Percentiles rank a stretch among this genome's conserved stretches.
phyloP scores from a whole-genome alignment of 2,797 vertebrate genomes.

The Smutsia gigantea region DNA sequence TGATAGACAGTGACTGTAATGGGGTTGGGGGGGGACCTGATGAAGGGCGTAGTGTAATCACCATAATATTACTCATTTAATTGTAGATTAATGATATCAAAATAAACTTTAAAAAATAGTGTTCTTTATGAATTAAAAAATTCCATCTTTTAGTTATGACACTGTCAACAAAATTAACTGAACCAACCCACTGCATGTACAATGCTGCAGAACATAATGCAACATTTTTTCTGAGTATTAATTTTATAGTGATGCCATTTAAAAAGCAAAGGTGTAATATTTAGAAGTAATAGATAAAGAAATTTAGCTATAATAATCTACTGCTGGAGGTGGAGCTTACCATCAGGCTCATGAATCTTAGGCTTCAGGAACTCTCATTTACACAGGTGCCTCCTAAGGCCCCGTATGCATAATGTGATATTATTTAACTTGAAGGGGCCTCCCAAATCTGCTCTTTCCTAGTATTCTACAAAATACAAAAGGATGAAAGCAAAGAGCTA shows the following conservation, averaged over 20 bases:
- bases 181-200: not conserved
- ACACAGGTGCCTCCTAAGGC: not conserved
- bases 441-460: not conserved
- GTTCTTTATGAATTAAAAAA: not conserved
- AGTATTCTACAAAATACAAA: not conserved
- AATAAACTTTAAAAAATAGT: not conserved
- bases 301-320: not conserved
- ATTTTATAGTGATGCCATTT: not conserved
- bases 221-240: constrained; percentile 35
- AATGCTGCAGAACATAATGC: not conserved
- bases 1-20: no score
- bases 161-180: constrained; percentile 23
- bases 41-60: no score
- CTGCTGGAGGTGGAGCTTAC: not conserved
- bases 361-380: not conserved
- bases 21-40: no score
- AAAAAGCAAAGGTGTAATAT: constrained; percentile 2
- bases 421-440: constrained; percentile 20
- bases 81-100: no score
- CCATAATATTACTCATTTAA: no score
- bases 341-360: not conserved
- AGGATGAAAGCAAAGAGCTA: not conserved
- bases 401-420: not conserved
- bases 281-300: not conserved
- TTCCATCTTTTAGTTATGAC: not conserved